Evolutionary conservation across 2,113 vertebrate genomes (phyloP).

Genomic region (Channa maculata): DNA sequence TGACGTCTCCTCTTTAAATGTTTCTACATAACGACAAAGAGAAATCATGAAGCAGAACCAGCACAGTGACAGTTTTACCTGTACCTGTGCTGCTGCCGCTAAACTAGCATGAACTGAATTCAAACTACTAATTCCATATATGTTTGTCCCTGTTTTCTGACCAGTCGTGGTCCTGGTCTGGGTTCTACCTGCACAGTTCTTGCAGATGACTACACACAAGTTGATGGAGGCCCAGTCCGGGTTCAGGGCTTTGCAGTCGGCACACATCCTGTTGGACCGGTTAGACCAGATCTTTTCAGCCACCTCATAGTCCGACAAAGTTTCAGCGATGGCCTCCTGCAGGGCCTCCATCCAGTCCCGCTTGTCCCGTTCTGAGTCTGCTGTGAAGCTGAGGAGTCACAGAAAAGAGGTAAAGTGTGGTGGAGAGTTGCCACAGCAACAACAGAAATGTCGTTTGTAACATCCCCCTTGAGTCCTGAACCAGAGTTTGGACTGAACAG

Average conservation of each 20-base stretch:
- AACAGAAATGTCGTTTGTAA: no score
- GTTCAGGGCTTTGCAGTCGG: conserved; percentile 90
- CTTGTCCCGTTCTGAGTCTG: conserved; percentile 91
- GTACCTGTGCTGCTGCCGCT: neutral
- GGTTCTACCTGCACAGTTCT: conserved; percentile 91
- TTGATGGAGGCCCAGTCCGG: conserved; percentile 99
- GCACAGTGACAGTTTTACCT: conserved; percentile 25
- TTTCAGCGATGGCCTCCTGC: conserved; percentile 94
- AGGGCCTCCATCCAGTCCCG: conserved; percentile 94
- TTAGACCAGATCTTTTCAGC: conserved; percentile 99
- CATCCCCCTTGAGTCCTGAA: no score
- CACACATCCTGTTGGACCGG: conserved; percentile 91
- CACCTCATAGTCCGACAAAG: conserved; percentile 96
- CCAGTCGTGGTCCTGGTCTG: no score
- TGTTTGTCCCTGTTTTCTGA: no score
- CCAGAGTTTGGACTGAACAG: no score
- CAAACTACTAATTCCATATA: no score
- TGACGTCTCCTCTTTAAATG: no score
- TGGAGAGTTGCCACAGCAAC: neutral
- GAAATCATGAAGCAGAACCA: conserved; percentile 4
- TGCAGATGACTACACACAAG: conserved; percentile 98
- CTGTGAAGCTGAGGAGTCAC: conserved; percentile 86
- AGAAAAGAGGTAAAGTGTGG: neutral
- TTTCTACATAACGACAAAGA: no score
- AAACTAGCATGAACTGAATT: no score